Evolutionary conservation across 2,113 vertebrate species (phyloP).

Genomic region (Mola mola): DNA sequence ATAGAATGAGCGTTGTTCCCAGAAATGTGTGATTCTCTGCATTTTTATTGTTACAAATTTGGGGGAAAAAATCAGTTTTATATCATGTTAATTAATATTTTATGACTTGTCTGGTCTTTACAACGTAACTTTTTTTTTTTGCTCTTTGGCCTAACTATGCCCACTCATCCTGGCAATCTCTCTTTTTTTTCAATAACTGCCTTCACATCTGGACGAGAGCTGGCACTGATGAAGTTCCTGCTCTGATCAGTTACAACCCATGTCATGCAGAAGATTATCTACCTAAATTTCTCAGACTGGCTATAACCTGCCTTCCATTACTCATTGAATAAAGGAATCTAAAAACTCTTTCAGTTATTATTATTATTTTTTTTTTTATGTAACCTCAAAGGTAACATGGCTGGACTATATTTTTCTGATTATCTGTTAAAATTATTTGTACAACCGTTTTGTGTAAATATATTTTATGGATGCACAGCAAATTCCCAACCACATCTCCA

Average conservation of each 20-base stretch:
- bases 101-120: not conserved
- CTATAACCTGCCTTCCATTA: slow-evolving; percentile 38
- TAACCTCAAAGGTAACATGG: too few relatives aligned
- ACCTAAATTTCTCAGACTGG: slow-evolving; percentile 63
- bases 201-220: slow-evolving; percentile 78
- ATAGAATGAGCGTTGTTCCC: too few relatives aligned
- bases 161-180: slow-evolving; percentile 22
- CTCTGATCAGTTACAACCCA: slow-evolving; percentile 77
- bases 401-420: too few relatives aligned
- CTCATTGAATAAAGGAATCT: slow-evolving; percentile 35
- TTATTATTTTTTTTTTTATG: too few relatives aligned
- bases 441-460: too few relatives aligned
- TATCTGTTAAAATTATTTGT: too few relatives aligned
- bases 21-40: too few relatives aligned
- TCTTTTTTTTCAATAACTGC: slow-evolving; percentile 68
- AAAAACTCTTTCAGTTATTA: too few relatives aligned
- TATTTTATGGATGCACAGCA: not conserved
- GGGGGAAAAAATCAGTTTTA: not conserved
- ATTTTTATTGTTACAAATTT: too few relatives aligned
- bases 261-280: slow-evolving; percentile 74
- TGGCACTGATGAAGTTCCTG: slow-evolving; percentile 61
- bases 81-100: too few relatives aligned
- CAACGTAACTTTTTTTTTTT: not conserved
- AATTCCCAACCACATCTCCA: too few relatives aligned
- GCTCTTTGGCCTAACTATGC: not conserved